A percentile compares a stretch with the other conserved stretches of the same genome.
phyloP scores from a whole-genome alignment of 1,140 invertebrate genomes.

The Brachionus manjavacas region DNA sequence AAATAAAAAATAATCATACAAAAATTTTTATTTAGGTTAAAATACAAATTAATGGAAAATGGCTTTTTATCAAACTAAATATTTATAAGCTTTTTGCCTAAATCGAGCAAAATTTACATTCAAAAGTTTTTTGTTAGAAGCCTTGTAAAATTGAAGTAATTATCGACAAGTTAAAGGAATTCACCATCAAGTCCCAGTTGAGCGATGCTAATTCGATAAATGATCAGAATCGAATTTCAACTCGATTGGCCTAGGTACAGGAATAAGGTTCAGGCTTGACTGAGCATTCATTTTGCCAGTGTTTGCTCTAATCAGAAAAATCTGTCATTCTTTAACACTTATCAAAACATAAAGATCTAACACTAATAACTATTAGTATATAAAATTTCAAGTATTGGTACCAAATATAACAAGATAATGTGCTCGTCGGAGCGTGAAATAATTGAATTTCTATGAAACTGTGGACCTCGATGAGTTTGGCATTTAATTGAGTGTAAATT shows the following conservation, averaged over 20 bases:
- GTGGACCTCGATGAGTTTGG: background rate
- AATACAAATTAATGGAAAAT: background rate
- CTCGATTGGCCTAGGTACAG: background rate
- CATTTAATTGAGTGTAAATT: slow-evolving; percentile 25
- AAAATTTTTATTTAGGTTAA: background rate
- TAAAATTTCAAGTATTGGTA: slow-evolving; percentile 5
- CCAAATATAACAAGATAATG: slow-evolving; percentile 7
- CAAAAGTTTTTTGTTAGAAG: background rate
- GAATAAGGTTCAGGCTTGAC: background rate
- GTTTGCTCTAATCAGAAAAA: slow-evolving; percentile 19
- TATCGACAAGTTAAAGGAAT: background rate
- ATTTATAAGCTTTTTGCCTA: background rate
- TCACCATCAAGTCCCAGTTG: background rate
- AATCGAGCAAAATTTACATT: background rate
- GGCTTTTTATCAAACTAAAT: background rate
- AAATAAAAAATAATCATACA: background rate
- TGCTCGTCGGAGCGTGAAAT: background rate
- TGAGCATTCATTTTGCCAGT: background rate
- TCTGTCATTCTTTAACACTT: slow-evolving; percentile 13
- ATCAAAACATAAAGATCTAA: background rate
- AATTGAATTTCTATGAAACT: background rate
- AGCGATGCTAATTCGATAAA: slow-evolving; percentile 16
- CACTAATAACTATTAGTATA: background rate
- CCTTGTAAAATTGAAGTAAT: background rate
- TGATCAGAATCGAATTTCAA: background rate